Evolutionary conservation across 2,888 invertebrate species (phyloP).

Genomic region (Idaea dimidiata): DNA sequence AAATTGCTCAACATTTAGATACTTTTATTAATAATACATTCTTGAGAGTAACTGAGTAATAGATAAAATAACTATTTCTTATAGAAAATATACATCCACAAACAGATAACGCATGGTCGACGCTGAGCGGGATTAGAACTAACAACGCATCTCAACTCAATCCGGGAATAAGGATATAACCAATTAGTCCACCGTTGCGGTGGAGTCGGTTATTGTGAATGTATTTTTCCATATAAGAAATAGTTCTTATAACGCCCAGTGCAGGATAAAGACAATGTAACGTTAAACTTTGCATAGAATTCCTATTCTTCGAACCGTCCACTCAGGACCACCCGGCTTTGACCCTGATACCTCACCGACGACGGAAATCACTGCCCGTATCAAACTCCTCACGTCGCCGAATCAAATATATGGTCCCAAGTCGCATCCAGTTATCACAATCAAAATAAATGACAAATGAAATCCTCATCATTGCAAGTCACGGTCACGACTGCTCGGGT

Average conservation of each 20-base stretch:
- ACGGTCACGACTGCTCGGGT: conserved; percentile 60
- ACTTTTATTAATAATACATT: not conserved
- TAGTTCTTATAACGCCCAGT: too few relatives aligned
- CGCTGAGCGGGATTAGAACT: too few relatives aligned
- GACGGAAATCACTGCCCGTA: conserved; percentile 10
- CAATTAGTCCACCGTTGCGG: too few relatives aligned
- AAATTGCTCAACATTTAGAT: not conserved
- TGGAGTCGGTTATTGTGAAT: too few relatives aligned
- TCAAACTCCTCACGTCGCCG: conserved; percentile 29
- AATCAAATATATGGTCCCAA: conserved; percentile 47
- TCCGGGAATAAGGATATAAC: too few relatives aligned
- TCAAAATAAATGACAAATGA: conserved; percentile 82
- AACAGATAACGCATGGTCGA: too few relatives aligned
- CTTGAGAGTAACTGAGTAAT: not conserved
- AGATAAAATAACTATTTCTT: too few relatives aligned
- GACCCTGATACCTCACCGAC: conserved; percentile 19
- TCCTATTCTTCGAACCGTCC: not conserved
- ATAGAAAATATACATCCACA: too few relatives aligned
- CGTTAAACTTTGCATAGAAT: too few relatives aligned
- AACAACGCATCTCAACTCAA: too few relatives aligned
- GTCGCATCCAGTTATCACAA: conserved; percentile 69
- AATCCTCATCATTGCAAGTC: conserved; percentile 76
- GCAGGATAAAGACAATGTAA: too few relatives aligned
- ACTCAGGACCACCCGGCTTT: conserved; percentile 12
- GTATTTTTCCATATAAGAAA: too few relatives aligned